Evolutionary conservation across 2,888 invertebrate species (phyloP), one percentile per base, ranked within the genome.

Genomic region (Parnassius mnemosyne): DNA sequence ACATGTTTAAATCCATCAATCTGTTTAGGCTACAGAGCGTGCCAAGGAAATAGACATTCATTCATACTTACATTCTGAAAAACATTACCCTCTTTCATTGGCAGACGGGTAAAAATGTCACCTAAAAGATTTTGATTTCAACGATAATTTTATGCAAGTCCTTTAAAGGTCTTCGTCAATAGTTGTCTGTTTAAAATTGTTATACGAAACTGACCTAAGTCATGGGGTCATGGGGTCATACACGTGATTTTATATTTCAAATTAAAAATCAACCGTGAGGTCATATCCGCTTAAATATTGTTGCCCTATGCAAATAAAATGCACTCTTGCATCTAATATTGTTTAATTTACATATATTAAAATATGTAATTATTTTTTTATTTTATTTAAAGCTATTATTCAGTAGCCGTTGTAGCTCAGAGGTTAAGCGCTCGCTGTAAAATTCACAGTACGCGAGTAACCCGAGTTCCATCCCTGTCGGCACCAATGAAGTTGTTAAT

Each of bases 231-330:
- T 13, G n/a, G n/a, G n/a, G n/a, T n/a, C 13, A 2, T 9, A 11
- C 20, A 51, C 3, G 12, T 34, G 12, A 53, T 53, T 43, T 13
- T 13, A 11, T 34, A 3, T 53, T 53, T 13, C n/a, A 49, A 49
- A 51, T 34, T 34, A 51, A 51, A 51, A 51, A 34, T 20, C 3
- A 12, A 53, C 53, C 13, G 11, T 3, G 10, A 53, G 53, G 53
- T 43, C 16, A 53, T 20, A 53, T 53, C 53, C 53, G 53, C n/a
- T 43, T 2, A 10, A 3, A 13, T 16, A 43, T 34, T 16, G 42
- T n/a, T 34, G 10, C 9, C 13, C 42, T 47, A 49, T 55, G 43
- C 47, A 54, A 60, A 60, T 57, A 53, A 11, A 1, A 52, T 47
- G 52, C 60, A 53, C n/a, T n/a, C 1, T 9, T 13, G 49, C 49